These are phyloP conservation scores for Ariolimax columbianus DNA, from an alignment of 2,888 invertebrate genomes.

Conservation along the genomic window DNA sequence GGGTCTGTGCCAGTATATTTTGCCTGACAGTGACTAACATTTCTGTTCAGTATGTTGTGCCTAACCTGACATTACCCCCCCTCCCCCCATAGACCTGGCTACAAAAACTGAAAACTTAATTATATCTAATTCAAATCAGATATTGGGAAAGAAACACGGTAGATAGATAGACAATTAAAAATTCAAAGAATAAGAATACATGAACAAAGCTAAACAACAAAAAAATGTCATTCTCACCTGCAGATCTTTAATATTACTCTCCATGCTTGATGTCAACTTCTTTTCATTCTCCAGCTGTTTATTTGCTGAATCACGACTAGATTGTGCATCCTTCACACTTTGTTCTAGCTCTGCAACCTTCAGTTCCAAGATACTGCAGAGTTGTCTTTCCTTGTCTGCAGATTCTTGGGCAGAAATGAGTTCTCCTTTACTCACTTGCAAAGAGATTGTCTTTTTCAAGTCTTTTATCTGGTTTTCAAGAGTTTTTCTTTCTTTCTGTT, in stretches of 20 bases:
- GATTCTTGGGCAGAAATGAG: constrained; percentile 31
- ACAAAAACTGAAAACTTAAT: too few relatives aligned
- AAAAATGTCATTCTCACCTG: constrained; percentile 57
- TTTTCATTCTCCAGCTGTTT: constrained; percentile 56
- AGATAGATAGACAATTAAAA: too few relatives aligned
- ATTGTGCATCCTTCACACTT: constrained; percentile 57
- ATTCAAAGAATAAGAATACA: too few relatives aligned
- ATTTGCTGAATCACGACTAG: constrained; percentile 23
- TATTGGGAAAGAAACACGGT: too few relatives aligned
- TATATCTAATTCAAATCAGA: too few relatives aligned
- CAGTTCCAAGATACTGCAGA: constrained; percentile 56
- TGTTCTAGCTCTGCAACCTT: constrained; percentile 61
- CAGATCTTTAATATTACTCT: constrained; percentile 62
- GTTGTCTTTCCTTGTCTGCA: constrained; percentile 21
- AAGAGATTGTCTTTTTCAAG: constrained; percentile 27
- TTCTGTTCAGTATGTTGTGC: too few relatives aligned
- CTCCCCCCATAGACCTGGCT: too few relatives aligned
- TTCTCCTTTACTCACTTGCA: constrained; percentile 40
- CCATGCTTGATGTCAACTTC: constrained; percentile 56
- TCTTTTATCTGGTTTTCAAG: constrained; percentile 29
- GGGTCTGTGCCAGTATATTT: too few relatives aligned
- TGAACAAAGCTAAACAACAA: too few relatives aligned
- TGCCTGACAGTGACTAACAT: too few relatives aligned
- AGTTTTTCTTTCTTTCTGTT: constrained; percentile 26
- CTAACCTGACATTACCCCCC: too few relatives aligned